These are phyloP conservation scores for Oriolus oriolus DNA, from an alignment of 2,113 vertebrate genomes.

Conservation along the genomic window DNA sequence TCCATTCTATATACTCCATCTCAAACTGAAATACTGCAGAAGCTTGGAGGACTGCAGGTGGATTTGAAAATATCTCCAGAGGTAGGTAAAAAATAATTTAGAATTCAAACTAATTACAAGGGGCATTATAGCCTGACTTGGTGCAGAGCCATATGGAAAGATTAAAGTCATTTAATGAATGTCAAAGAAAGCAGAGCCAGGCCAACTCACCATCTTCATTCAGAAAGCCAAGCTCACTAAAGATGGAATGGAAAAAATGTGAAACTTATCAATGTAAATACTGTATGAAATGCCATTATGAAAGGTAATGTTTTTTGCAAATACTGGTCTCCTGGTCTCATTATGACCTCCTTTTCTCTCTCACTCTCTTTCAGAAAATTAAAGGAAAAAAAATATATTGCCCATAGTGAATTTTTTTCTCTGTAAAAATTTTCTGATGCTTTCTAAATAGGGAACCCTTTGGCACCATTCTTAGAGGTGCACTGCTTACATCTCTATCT, in stretches of 20 bases:
- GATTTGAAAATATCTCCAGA: neutral
- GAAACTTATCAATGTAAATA: neutral
- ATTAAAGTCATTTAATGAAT: neutral
- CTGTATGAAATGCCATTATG: neutral
- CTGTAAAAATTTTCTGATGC: neutral
- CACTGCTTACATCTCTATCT: neutral
- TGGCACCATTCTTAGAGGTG: neutral
- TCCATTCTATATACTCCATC: neutral
- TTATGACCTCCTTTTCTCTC: neutral
- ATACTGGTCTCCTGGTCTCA: neutral
- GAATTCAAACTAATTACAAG: neutral
- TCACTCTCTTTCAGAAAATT: neutral
- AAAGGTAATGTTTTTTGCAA: neutral
- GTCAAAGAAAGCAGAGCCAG: neutral
- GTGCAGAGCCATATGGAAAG: neutral
- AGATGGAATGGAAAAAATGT: neutral
- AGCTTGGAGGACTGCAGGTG: neutral
- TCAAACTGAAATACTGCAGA: neutral
- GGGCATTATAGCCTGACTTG: neutral
- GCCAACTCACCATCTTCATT: neutral
- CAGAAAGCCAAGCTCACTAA: neutral
- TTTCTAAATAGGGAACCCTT: neutral
- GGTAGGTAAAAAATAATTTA: neutral
- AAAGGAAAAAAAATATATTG: neutral
- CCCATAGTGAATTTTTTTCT: too few species aligned